Evolutionary conservation across 1,140 invertebrate species (phyloP).

Genomic region (Danaus plexippus): DNA sequence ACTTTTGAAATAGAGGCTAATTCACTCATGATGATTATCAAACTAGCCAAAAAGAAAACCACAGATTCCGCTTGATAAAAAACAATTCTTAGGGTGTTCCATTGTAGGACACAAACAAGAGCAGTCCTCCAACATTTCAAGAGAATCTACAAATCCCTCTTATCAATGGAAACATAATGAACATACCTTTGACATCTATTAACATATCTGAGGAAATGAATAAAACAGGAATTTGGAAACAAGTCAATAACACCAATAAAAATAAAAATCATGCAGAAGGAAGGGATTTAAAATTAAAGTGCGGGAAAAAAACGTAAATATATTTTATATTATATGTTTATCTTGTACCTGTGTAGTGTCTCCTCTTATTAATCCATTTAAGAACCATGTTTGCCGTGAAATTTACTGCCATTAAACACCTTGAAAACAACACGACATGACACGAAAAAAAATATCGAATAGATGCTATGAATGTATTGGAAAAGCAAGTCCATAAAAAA

Average conservation of each 20-base stretch:
- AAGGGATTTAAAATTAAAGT: constrained; percentile 55
- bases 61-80: constrained; percentile 23
- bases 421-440: too few species aligned
- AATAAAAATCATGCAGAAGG: constrained; percentile 40
- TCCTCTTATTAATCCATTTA: too few species aligned
- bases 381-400: too few species aligned
- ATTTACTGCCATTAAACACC: too few species aligned
- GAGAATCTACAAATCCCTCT: constrained; percentile 89
- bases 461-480: too few species aligned
- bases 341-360: too few species aligned
- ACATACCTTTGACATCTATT: constrained; percentile 88
- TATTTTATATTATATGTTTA: neutral
- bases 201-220: constrained; percentile 96
- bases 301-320: constrained; percentile 64
- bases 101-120: constrained; percentile 54
- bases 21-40: too few species aligned
- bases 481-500: too few species aligned
- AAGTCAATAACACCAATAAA: constrained; percentile 79
- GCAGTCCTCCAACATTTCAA: constrained; percentile 65
- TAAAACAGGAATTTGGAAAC: constrained; percentile 94
- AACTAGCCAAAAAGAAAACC: too few species aligned
- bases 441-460: too few species aligned
- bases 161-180: constrained; percentile 93
- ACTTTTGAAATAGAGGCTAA: too few species aligned
- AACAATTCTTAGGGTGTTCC: constrained; percentile 42